Conservation (phyloP, 2,888 invertebrate genomes). For the Bedellia somnulentella region DNA sequence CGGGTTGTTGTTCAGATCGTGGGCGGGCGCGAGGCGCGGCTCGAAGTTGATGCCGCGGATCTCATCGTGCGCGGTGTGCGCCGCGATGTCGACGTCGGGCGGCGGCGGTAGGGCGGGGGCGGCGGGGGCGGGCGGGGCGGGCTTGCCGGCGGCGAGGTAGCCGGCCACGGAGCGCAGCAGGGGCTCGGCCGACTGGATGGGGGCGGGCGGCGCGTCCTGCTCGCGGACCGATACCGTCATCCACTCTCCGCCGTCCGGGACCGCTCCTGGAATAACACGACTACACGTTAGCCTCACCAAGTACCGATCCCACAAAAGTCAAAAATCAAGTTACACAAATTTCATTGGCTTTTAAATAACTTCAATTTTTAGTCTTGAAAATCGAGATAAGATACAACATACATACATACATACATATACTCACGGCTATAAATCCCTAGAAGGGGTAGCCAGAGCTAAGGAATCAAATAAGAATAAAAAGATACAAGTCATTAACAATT, state of each 20-base stretch:
- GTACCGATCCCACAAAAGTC: no score
- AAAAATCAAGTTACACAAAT: no score
- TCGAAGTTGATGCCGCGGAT: conserved; percentile 52
- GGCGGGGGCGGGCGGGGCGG: conserved; percentile 27
- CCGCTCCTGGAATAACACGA: conserved; percentile 38
- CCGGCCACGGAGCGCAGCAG: conserved; percentile 50
- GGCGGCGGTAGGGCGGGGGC: conserved; percentile 18
- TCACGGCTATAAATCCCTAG: no score
- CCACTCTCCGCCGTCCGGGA: conserved; percentile 51
- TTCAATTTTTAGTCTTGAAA: no score
- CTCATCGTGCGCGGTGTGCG: conserved; percentile 39
- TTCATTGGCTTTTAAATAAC: no score
- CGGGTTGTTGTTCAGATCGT: conserved; percentile 58
- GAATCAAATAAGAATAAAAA: no score
- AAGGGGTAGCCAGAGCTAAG: no score
- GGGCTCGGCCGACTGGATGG: conserved; percentile 45
- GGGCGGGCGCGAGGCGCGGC: conserved; percentile 39
- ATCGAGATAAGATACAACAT: no score
- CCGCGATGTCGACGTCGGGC: conserved; percentile 45
- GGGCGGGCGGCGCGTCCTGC: conserved; percentile 39
- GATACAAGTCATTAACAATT: no score
- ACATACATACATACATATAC: no score
- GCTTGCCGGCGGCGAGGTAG: conserved; percentile 44
- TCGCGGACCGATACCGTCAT: conserved; percentile 53
- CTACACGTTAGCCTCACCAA: background rate